Percentiles rank a stretch among this genome's conserved stretches.
Conservation (phyloP, 2,797 vertebrate genomes). For the Oophaga sylvatica region DNA sequence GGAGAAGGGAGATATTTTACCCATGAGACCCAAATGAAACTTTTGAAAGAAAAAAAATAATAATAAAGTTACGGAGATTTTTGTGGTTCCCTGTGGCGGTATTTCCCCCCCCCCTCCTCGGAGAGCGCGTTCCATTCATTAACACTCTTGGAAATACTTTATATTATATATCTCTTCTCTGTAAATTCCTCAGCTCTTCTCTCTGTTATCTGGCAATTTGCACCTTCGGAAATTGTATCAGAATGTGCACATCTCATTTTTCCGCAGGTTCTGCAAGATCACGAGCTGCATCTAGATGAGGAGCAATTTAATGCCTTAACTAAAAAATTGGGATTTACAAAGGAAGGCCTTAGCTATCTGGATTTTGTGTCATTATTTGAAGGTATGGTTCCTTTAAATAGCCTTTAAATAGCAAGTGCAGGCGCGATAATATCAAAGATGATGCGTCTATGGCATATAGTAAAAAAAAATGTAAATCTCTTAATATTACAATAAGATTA, state of each 20-base stretch:
- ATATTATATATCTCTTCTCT: constrained; percentile 1
- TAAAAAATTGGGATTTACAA: constrained; percentile 65
- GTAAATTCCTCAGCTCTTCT: constrained; percentile 11
- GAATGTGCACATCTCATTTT: constrained; percentile 24
- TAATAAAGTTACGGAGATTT: constrained; percentile 39
- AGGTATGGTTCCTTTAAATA: constrained; percentile 65
- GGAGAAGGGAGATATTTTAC: constrained; percentile 37
- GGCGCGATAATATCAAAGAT: too few species aligned
- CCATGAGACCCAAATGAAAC: constrained; percentile 16
- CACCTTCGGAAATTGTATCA: not conserved
- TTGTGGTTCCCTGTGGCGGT: constrained; percentile 43
- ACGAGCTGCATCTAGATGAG: constrained; percentile 67
- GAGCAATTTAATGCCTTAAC: constrained; percentile 65
- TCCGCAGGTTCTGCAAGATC: constrained; percentile 68
- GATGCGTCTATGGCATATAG: too few species aligned
- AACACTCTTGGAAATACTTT: constrained; percentile 21
- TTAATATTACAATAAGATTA: too few species aligned
- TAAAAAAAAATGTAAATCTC: too few species aligned
- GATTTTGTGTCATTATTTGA: constrained; percentile 68
- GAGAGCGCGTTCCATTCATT: constrained; percentile 26
- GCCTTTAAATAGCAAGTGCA: too few species aligned
- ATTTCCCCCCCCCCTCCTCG: not conserved
- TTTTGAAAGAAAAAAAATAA: constrained; percentile 48
- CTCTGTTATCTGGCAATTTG: constrained; percentile 14
- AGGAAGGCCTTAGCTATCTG: constrained; percentile 65